Base-by-base conservation (phyloP, 2,797 vertebrate species). In the Fistularia tabacaria region DNA sequence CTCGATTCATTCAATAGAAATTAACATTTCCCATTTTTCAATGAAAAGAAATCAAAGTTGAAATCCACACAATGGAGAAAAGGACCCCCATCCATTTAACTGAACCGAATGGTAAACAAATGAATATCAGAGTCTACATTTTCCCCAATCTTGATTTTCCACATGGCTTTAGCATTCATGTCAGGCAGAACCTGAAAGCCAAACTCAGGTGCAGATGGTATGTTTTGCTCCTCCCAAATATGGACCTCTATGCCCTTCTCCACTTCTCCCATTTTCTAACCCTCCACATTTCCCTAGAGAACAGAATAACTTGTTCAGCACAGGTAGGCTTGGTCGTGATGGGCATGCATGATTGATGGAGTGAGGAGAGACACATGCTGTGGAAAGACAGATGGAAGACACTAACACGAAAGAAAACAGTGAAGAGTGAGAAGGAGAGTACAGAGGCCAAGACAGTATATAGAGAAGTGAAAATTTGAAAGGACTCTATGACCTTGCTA, bases 401-500 rank as follows among this genome's bases (percentile, higher is more conserved):
- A 73, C 59, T 57, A 54, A 75, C 66, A 74, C 66, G 59, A 73
- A 61, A 70, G 38, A 73, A 70, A 77, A 76, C 49, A 65, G 54
- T 0, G 13, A 6, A 8, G 46, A 65, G 59, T 4, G 58, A 51
- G 55, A 1, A 42, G 42, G 45, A 14, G 55, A 54, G 60, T 62
- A 73, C 7, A 51, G 46, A 46, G 61, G 59, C 53, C 7, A 14
- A 49, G 66, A 41, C 62, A 55, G 69, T 58, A 59, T 11, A 36
- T 53, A 80, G 68, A 76, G 65, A 66, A 65, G 67, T 36, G 61
- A 78, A 38, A 74, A 76, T 72, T 79, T 81, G 78, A 86, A 83
- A 83, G 79, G 69, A 71, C 80, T 73, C 72, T 66, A 55, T 84
- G 85, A 89, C 88, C 86, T 89, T 86, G 77, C 52, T 40, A 63